A percentile compares a stretch with the other conserved stretches of the same genome.
Conservation (phyloP, 2,797 vertebrate species). For the Alca torda region DNA sequence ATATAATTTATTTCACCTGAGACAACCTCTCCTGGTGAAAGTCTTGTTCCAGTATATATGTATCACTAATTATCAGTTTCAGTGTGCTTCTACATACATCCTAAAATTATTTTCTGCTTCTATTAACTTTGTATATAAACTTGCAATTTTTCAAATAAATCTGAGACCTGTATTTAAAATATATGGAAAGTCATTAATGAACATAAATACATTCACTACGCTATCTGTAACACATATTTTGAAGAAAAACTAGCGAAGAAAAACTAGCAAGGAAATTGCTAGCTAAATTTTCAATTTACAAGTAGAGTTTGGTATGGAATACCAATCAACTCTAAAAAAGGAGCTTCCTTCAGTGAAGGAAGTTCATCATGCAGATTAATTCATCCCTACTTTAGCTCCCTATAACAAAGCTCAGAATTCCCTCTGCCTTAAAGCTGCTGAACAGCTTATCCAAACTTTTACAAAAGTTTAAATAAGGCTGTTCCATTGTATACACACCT, state of each 20-base stretch:
- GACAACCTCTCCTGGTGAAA: constrained; percentile 32
- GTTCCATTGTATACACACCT: not conserved
- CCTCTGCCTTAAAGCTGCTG: not conserved
- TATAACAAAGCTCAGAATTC: not conserved
- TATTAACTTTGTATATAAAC: constrained; percentile 42
- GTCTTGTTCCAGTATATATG: not conserved
- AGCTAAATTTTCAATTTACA: not conserved
- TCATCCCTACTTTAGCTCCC: not conserved
- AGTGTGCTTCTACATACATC: not conserved
- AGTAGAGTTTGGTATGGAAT: not conserved
- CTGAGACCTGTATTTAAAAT: constrained; percentile 37
- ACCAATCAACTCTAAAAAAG: not conserved
- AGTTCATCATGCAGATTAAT: not conserved
- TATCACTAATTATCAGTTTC: not conserved
- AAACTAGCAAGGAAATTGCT: not conserved
- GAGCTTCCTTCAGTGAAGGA: not conserved
- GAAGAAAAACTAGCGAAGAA: not conserved
- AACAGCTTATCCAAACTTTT: not conserved
- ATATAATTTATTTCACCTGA: constrained; percentile 73
- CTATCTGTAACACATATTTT: not conserved
- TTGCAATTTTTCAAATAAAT: constrained; percentile 72
- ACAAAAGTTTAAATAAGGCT: not conserved
- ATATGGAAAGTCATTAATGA: constrained; percentile 25
- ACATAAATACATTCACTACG: not conserved
- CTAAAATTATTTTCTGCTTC: constrained; percentile 25